Base-by-base conservation (phyloP, 2,888 invertebrate species). In the Drosophila falleni region DNA sequence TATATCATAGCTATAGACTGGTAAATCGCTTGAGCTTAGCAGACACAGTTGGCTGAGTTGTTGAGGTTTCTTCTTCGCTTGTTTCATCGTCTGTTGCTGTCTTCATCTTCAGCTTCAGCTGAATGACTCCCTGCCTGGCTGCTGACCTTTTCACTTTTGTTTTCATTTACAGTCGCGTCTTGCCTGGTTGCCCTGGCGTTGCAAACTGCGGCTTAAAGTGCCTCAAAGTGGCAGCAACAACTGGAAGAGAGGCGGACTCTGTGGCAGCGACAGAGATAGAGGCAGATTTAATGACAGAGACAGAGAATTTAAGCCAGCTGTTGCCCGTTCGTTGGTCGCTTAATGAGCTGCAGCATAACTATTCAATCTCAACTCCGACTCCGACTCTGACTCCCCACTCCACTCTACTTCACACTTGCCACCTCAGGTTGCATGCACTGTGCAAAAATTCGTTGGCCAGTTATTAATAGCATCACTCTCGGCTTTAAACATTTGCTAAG, bases 131-230 rank as follows among this genome's bases (percentile, higher is more conserved):
- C 82, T 66, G 69, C 33, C 66, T 83, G 81, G 71, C 69, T 80
- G 81, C 75, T 83, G 87, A 87, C 87, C 87, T 87, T 87, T 87
- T 87, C 87, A 87, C 87, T 87, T 84, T 87, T 81, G 82, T 86
- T 87, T 87, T 87, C 83, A 76, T 86, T 80, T 78, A 53, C 54
- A 70, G 74, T 41, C 63, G 54, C 59, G 66, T 62, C 71, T 67
- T 74, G 71, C 47, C 77, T 77, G 74, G 61, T 63, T 77, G 73
- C 29, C 29, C 29, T 29, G 29, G 29, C 29, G 29, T 29, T 29
- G 29, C 29, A 68, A 74, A 78, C 67, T 68, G 74, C 39, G 62
- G 62, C 64, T 53, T 33, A 42, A 60, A 54, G 66, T 64, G 59
- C 29, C 50, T 42, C 65, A 29, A 66, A 61, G 63, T 61, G 41